Conservation (phyloP, 2,113 vertebrate genomes). For the Sapajus apella region DNA sequence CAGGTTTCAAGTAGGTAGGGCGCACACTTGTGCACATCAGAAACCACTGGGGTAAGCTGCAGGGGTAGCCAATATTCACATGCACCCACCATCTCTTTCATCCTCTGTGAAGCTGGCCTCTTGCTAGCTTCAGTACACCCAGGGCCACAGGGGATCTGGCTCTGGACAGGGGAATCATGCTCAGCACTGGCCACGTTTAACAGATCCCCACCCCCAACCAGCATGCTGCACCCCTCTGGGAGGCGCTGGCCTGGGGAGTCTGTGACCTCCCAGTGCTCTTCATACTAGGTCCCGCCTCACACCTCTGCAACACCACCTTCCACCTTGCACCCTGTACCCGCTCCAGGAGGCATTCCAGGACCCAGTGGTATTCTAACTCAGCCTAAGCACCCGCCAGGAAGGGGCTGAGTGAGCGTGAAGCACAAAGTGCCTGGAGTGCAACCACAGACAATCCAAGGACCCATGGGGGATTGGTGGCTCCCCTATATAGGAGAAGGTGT, state of each 20-base stretch:
- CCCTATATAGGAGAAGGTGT: neutral
- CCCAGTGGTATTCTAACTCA: neutral
- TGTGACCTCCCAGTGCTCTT: neutral
- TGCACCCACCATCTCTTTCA: neutral
- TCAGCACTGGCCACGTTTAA: neutral
- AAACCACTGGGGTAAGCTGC: neutral
- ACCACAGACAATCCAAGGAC: too few species aligned
- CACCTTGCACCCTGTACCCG: fast-evolving
- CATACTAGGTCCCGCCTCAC: neutral
- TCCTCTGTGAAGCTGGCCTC: neutral
- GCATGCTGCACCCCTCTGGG: neutral
- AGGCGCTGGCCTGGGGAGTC: neutral
- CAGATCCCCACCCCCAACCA: neutral
- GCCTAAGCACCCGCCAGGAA: neutral
- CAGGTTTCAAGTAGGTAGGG: neutral
- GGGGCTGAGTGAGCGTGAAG: neutral
- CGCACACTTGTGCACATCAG: neutral
- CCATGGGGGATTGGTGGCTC: neutral
- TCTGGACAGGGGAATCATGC: neutral
- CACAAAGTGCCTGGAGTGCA: neutral
- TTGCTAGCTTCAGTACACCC: neutral
- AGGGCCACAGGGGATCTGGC: neutral
- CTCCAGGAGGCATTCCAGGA: neutral
- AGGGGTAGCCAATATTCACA: neutral
- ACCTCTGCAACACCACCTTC: neutral